Evolutionary conservation across 2,888 invertebrate species (phyloP).

Genomic region (Eristalis intricaria): DNA sequence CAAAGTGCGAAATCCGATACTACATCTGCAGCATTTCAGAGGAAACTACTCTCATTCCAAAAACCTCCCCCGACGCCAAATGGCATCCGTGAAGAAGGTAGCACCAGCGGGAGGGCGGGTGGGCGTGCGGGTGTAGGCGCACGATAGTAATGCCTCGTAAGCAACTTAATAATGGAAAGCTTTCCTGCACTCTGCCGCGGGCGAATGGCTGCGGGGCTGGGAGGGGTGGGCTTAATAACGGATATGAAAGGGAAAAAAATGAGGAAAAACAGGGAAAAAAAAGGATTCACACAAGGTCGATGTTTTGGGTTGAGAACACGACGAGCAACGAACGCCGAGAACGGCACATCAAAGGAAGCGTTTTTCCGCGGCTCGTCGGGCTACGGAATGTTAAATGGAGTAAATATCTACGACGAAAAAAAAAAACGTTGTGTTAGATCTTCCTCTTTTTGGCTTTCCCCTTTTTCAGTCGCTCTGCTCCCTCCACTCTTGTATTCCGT

Average conservation of each 20-base stretch:
- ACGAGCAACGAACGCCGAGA: slow-evolving; percentile 1
- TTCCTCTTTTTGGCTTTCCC: not conserved
- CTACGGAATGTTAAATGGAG: slow-evolving; percentile 53
- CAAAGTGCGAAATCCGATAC: slow-evolving; percentile 68
- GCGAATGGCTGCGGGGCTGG: not conserved
- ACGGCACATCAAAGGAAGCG: slow-evolving; percentile 56
- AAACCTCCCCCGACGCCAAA: slow-evolving; percentile 19
- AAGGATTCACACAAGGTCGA: slow-evolving; percentile 63
- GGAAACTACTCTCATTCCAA: slow-evolving; percentile 51
- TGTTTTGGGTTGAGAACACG: slow-evolving; percentile 34
- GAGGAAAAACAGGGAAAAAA: slow-evolving; percentile 14
- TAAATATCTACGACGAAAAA: slow-evolving; percentile 35
- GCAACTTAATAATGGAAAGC: slow-evolving; percentile 68
- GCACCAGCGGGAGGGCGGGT: not conserved
- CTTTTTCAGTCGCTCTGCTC: too few species aligned
- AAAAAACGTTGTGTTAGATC: not conserved
- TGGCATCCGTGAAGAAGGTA: slow-evolving; percentile 46
- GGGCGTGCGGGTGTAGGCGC: not conserved
- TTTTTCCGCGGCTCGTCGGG: slow-evolving; percentile 60
- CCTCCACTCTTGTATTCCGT: not conserved
- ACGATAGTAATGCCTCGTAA: slow-evolving; percentile 65
- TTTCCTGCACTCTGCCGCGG: slow-evolving; percentile 51
- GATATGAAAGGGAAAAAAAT: slow-evolving; percentile 1
- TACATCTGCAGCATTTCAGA: slow-evolving; percentile 22
- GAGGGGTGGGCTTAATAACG: slow-evolving; percentile 22